These are phyloP conservation scores for Petromus typicus DNA, from an alignment of 2,113 vertebrate genomes.

Conservation along the genomic window DNA sequence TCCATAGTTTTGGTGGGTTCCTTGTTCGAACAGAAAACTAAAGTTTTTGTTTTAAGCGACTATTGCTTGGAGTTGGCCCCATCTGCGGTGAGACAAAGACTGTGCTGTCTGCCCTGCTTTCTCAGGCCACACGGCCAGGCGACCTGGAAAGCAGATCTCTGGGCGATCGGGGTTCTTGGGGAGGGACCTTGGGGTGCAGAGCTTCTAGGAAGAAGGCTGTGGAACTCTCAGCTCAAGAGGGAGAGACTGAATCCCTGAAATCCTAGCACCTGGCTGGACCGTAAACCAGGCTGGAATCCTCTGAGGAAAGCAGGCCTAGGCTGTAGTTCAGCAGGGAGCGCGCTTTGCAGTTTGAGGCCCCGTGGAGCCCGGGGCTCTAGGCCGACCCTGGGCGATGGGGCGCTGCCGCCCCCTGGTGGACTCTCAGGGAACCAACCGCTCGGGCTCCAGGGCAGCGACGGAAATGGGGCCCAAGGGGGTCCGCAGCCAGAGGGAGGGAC, in stretches of 20 bases:
- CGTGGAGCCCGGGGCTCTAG: rapidly evolving
- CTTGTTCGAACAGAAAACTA: neutral
- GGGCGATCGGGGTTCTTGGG: neutral
- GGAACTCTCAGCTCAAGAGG: neutral
- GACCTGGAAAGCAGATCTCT: too few relatives aligned
- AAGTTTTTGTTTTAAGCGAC: neutral
- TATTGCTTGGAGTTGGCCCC: too few relatives aligned
- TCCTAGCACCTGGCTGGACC: neutral
- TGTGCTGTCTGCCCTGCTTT: too few relatives aligned
- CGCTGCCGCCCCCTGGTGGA: neutral
- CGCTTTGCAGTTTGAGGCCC: too few relatives aligned
- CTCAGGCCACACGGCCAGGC: too few relatives aligned
- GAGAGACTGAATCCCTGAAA: neutral
- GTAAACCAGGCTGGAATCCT: neutral
- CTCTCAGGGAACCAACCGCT: rapidly evolving
- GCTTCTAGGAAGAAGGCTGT: neutral
- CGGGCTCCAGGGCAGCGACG: neutral
- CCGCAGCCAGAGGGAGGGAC: neutral
- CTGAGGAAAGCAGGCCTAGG: too few relatives aligned
- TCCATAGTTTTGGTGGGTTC: neutral
- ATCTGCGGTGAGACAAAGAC: neutral
- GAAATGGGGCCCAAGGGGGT: neutral
- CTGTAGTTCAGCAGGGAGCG: neutral
- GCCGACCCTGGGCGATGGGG: neutral
- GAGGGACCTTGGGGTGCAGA: neutral